Evolutionary conservation across 2,888 invertebrate species (phyloP).

Genomic region (Dryadula phaetusa): DNA sequence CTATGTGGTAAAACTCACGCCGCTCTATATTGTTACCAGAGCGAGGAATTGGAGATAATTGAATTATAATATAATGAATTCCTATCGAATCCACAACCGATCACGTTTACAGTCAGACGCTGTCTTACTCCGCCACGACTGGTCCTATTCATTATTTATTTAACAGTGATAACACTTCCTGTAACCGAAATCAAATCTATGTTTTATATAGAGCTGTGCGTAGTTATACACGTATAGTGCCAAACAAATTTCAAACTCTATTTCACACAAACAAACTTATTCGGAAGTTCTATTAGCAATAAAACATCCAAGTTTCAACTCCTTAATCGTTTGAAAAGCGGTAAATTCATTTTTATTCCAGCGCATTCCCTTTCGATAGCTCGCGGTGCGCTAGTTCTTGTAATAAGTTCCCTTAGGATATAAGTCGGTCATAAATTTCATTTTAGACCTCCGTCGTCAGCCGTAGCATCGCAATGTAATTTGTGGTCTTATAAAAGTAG

Average conservation of each 20-base stretch:
- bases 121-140: too few relatives aligned
- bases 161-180: too few relatives aligned
- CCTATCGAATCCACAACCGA: too few relatives aligned
- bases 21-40: too few relatives aligned
- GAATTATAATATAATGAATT: too few relatives aligned
- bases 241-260: background rate
- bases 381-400: conserved; percentile 45
- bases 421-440: conserved; percentile 72
- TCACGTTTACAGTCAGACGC: too few relatives aligned
- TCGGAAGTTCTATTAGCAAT: background rate
- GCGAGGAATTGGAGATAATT: too few relatives aligned
- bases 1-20: too few relatives aligned
- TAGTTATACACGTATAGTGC: background rate
- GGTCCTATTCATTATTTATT: too few relatives aligned
- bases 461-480: conserved; percentile 52
- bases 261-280: conserved; percentile 9
- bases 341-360: conserved; percentile 31
- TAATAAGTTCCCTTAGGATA: conserved; percentile 73
- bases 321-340: conserved; percentile 17
- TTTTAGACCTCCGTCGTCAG: conserved; percentile 57
- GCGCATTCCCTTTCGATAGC: conserved; percentile 50
- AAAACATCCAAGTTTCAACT: conserved; percentile 12
- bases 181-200: background rate
- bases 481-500: conserved; percentile 36
- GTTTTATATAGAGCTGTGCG: background rate